phyloP scores from a whole-genome alignment of 2,113 vertebrate genomes.

The Lampris incognitus region DNA sequence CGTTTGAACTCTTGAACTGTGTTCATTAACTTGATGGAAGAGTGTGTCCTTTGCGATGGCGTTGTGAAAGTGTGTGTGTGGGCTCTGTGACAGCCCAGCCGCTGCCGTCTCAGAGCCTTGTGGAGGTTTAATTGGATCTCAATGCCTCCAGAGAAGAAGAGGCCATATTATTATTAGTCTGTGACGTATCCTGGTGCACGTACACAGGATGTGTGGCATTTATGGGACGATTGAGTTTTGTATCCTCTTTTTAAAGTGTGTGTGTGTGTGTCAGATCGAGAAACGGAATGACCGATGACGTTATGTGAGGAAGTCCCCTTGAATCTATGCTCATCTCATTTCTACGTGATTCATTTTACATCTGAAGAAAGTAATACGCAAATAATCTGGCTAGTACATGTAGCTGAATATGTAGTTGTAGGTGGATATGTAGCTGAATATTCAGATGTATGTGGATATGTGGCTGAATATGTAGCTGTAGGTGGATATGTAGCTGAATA shows the following conservation, averaged over 20 bases:
- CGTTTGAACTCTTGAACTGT: conserved; percentile 56
- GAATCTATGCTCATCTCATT: too few species aligned
- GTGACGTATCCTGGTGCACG: not conserved
- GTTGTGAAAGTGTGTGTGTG: conserved; percentile 47
- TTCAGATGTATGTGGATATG: too few species aligned
- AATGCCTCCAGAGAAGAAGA: conserved; percentile 30
- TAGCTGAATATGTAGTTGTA: too few species aligned
- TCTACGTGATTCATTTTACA: too few species aligned
- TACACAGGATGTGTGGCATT: not conserved
- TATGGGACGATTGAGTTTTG: conserved; percentile 20
- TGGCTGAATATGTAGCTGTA: too few species aligned
- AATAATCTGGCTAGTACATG: too few species aligned
- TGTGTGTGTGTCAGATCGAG: not conserved
- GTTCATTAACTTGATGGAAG: conserved; percentile 66
- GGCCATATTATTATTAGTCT: conserved; percentile 1
- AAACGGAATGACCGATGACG: too few species aligned
- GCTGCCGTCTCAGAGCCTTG: conserved; percentile 52
- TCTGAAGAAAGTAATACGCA: too few species aligned
- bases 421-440: too few species aligned
- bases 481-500: too few species aligned
- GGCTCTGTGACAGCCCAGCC: conserved; percentile 50
- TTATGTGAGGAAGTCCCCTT: too few species aligned
- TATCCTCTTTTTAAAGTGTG: not conserved
- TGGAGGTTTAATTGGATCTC: conserved; percentile 72
- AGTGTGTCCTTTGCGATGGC: conserved; percentile 37